Evolutionary conservation across 2,113 vertebrate genomes (phyloP), one percentile per base, ranked within the genome.

Genomic region (Plotosus lineatus): DNA sequence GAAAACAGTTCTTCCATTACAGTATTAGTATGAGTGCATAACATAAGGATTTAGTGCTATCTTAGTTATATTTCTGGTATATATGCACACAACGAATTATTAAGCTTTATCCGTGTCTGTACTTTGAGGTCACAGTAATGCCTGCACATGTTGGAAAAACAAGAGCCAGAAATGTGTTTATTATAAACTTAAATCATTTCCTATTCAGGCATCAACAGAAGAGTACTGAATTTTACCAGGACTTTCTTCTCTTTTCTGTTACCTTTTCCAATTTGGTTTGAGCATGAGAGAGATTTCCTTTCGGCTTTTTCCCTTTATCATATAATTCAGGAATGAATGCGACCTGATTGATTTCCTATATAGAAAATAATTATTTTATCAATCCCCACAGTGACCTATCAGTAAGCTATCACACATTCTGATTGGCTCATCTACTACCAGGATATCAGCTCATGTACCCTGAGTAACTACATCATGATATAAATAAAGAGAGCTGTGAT

Each of bases 61-160:
- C 19, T 78, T 78, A 79, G 50, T 71, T 71, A 79, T 79, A 28
- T 40, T 10, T 79, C 33, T 55, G 50, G 77, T 69, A 79, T 79
- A 51, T 71, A 56, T 38, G 36, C 58, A 56, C 38, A 71, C 31
- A 26, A 44, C n/a, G 51, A 44, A 69, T 44, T 28, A 46, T 26
- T 44, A 46, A 69, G 40, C 40, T 46, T 79, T 23, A n/a, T 71
- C 3, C 17, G 21, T 51, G 46, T 23, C 33, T 65, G 55, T 9
- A 28, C 53, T 75, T 66, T 38, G 28, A 55, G 48, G 17, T 55
- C 21, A 63, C 19, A 75, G 79, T 65, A 8, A 23, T 75, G 60
- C 48, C 72, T 75, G 46, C 33, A 81, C 17, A 42, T 60, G 38
- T 44, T 53, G 19, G 17, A 75, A 42, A 61, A 31, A 42, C 15